Conservation (phyloP, 1,140 invertebrate genomes). For the Ceratoteleas bidentatus region DNA sequence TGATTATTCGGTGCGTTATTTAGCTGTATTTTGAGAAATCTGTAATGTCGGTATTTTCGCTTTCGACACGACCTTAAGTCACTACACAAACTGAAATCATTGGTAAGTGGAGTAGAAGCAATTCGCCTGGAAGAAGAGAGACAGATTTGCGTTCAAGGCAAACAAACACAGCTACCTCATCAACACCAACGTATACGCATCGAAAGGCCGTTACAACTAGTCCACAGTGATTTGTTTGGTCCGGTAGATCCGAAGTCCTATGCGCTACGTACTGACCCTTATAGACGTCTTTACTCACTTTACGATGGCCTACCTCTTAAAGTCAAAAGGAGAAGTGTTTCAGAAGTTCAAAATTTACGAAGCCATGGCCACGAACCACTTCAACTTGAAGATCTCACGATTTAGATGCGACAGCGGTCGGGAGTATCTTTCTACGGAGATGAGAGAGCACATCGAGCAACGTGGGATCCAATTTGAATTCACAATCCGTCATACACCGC, state of each 20-base stretch:
- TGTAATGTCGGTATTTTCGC: no score
- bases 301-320: slow-evolving; percentile 45
- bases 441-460: no score
- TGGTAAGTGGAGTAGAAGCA: not conserved
- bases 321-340: slow-evolving; percentile 58
- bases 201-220: slow-evolving; percentile 61
- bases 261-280: slow-evolving; percentile 66
- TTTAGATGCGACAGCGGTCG: no score
- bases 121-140: not conserved
- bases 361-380: no score
- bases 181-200: slow-evolving; percentile 10
- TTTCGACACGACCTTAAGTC: no score
- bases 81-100: slow-evolving; percentile 5
- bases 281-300: slow-evolving; percentile 70
- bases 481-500: no score
- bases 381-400: no score
- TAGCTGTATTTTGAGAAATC: no score
- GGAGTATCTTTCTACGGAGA: no score
- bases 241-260: not conserved
- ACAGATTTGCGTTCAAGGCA: slow-evolving; percentile 11
- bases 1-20: no score
- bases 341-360: slow-evolving; percentile 52
- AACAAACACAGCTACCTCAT: slow-evolving; percentile 20
- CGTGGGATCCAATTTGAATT: no score
- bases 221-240: slow-evolving; percentile 70